A percentile compares a stretch with the other conserved stretches of the same genome.
Conservation (phyloP, 2,888 invertebrate species). For the Chironomus tentans region DNA sequence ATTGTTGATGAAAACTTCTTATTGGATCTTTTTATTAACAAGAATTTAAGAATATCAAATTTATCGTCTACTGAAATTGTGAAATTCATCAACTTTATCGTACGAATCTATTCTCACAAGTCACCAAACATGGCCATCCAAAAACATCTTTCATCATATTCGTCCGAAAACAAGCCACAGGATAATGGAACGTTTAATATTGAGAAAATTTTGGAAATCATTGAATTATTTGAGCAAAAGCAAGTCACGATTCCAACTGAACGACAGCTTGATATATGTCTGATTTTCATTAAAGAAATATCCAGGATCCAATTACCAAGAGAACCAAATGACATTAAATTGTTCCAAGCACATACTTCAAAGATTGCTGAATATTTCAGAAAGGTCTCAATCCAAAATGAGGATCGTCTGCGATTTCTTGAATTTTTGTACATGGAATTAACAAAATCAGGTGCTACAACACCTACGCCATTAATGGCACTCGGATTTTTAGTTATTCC, state of each 20-base stretch:
- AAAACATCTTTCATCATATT: neutral
- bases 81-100: neutral
- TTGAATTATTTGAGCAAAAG: neutral
- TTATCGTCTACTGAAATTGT: neutral
- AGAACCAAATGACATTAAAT: neutral
- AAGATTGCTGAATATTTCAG: slow-evolving; percentile 7
- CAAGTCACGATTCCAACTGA: neutral
- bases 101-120: neutral
- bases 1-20: neutral
- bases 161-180: neutral
- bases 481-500: slow-evolving; percentile 8
- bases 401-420: neutral
- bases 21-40: neutral
- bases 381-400: neutral
- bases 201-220: neutral
- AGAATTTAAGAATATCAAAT: neutral
- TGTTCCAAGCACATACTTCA: neutral
- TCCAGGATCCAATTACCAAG: neutral
- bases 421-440: neutral
- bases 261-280: neutral
- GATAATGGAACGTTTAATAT: neutral
- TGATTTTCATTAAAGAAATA: neutral
- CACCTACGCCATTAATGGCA: neutral
- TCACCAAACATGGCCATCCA: neutral
- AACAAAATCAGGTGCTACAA: neutral